Percentiles rank a stretch among this genome's conserved stretches.
Evolutionary conservation across 2,113 vertebrate genomes (phyloP).

Genomic region (Sigmodon hispidus): DNA sequence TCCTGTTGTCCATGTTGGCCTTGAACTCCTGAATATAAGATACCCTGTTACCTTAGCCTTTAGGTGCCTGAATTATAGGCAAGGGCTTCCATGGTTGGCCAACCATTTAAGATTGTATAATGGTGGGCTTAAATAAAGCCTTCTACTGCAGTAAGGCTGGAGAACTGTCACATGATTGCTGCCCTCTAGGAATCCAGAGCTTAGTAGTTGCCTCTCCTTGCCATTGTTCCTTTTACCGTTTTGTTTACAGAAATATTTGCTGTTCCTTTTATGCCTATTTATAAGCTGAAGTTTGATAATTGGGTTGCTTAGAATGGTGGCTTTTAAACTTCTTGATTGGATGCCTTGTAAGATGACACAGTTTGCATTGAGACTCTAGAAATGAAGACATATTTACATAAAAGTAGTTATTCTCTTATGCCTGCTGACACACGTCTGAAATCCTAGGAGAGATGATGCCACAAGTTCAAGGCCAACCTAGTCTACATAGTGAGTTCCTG

Average conservation of each 20-base stretch:
- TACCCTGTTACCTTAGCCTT: not conserved
- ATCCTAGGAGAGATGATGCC: not conserved
- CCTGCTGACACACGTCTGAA: not conserved
- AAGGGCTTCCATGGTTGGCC: too few species aligned
- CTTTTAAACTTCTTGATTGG: constrained; percentile 45
- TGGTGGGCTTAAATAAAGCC: not conserved
- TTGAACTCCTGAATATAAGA: not conserved
- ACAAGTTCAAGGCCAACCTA: not conserved
- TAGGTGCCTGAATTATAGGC: not conserved
- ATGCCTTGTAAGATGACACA: constrained; percentile 3
- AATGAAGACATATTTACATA: not conserved
- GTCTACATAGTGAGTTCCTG: not conserved
- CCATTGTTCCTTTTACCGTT: constrained; percentile 6
- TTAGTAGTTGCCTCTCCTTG: not conserved
- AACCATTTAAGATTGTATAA: not conserved
- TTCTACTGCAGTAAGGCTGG: not conserved
- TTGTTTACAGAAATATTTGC: constrained; percentile 45
- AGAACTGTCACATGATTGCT: not conserved
- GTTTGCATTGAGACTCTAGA: not conserved
- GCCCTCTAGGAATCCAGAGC: not conserved
- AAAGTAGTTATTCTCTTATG: not conserved
- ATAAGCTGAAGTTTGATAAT: constrained; percentile 39
- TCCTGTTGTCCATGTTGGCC: not conserved
- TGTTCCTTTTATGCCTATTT: constrained; percentile 45
- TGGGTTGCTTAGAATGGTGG: constrained; percentile 12